Base-by-base conservation (phyloP, 35 echinoderm and acorn worm genomes). In the Apostichopus japonicus region DNA sequence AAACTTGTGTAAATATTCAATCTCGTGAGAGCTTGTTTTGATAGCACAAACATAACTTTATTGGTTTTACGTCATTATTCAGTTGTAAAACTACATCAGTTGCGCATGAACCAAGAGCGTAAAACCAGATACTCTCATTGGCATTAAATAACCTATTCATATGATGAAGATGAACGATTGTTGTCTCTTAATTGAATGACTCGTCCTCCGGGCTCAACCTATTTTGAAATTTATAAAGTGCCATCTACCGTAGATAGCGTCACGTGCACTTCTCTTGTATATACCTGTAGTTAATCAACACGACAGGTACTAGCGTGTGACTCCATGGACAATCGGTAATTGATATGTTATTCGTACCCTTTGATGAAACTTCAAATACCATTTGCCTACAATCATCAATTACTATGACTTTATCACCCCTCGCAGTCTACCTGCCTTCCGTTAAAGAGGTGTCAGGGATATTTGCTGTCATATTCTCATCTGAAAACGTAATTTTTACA, bases 341-440 rank as follows among this genome's bases (percentile, higher is more conserved):
- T 56, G 81, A 57, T 57, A 84, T 84, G 81, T 84, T 84, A 57
- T 58, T 58, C 54, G 17, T 84, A 15, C 51, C 6, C 81, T 23
- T 84, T 57, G 54, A 55, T 84, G 81, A 5, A 55, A 84, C 53
- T 84, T 57, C 81, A 84, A 84, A 84, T 84, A 84, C 53, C 81
- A 58, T 57, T 58, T 84, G 81, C n/a, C 57, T 84, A 84, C 19
- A 84, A 21, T 19, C 81, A 84, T 84, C 81, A 84, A 84, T 84
- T 23, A 84, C 81, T 10, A 0, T 59, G 81, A 84, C 81, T 84
- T 84, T 23, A 84, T 84, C 81, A 84, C 54, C 54, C 56, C 81
- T 55, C 81, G 57, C 56, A 7, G 81, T 84, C 81, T 84, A 84
- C 81, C 13, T 55, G 81, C 24, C 15, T 57, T 59, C 8, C 23